A percentile compares a stretch with the other conserved stretches of the same genome.
Evolutionary conservation across 2,113 vertebrate species (phyloP).

Genomic region (Gavia stellata): DNA sequence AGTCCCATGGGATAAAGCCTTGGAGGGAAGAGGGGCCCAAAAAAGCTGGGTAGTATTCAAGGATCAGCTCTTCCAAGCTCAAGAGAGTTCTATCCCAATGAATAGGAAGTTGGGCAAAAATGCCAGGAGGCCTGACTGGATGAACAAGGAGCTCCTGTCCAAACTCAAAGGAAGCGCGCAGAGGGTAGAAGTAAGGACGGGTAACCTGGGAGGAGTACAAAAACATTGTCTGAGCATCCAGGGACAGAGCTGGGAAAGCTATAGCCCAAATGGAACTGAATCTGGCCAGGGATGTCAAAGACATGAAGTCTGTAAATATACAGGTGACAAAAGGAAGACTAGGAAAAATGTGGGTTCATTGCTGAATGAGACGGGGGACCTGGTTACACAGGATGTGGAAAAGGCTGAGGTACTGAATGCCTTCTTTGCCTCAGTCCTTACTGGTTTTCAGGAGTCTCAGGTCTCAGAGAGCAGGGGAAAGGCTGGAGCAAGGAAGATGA

Average conservation of each 20-base stretch:
- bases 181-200: background rate
- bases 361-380: background rate
- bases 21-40: background rate
- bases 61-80: background rate
- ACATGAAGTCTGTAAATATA: background rate
- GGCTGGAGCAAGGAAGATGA: background rate
- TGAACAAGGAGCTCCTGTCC: background rate
- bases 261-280: background rate
- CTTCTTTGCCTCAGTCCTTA: background rate
- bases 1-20: background rate
- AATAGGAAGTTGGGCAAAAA: background rate
- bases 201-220: background rate
- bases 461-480: background rate
- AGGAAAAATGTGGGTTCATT: too few species aligned
- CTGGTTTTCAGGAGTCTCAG: background rate
- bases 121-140: background rate
- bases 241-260: background rate
- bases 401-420: background rate
- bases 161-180: accelerated
- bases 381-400: background rate
- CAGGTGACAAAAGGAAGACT: background rate
- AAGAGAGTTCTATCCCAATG: background rate
- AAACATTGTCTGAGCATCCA: background rate
- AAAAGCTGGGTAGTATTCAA: background rate
- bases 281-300: background rate